Percentiles rank a stretch among this genome's conserved stretches.
phyloP scores from a whole-genome alignment of 1,140 invertebrate genomes.

The Drosophila quadrilineata region DNA sequence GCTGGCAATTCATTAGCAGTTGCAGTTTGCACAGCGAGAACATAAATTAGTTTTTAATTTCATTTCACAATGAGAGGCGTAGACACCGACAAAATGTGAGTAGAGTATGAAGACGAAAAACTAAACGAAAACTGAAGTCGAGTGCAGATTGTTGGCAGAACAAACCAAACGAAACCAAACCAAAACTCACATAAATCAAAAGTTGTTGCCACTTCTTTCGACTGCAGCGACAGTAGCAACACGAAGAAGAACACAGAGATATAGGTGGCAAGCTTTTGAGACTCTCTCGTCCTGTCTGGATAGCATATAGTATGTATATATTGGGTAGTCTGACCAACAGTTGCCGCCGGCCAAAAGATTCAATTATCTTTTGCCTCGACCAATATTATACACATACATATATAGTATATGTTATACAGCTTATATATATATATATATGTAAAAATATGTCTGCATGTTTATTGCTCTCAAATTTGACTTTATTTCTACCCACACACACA shows the following conservation, averaged over 20 bases:
- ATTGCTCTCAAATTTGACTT: constrained; percentile 35
- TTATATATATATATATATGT: not conserved
- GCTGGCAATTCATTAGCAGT: constrained; percentile 23
- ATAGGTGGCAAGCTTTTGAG: no score
- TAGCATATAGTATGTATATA: no score
- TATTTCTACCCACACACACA: constrained; percentile 25
- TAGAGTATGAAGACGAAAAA: not conserved
- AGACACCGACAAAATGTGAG: not conserved
- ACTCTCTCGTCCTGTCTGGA: not conserved
- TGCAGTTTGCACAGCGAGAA: constrained; percentile 25
- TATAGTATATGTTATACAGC: not conserved
- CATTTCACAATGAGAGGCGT: constrained; percentile 17
- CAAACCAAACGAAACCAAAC: no score
- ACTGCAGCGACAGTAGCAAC: constrained; percentile 1
- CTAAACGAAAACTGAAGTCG: constrained; percentile 3
- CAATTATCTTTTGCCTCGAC: constrained; percentile 41
- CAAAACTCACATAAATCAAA: constrained; percentile 49
- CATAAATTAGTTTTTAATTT: constrained; percentile 54
- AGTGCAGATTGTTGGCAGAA: constrained; percentile 38
- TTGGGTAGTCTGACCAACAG: not conserved
- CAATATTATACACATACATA: constrained; percentile 13
- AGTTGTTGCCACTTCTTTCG: constrained; percentile 37
- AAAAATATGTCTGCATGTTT: constrained; percentile 11
- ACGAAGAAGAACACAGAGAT: constrained; percentile 20
- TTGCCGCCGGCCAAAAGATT: constrained; percentile 29